phyloP scores from a whole-genome alignment of 2,113 vertebrate species.

The Lota lota region DNA sequence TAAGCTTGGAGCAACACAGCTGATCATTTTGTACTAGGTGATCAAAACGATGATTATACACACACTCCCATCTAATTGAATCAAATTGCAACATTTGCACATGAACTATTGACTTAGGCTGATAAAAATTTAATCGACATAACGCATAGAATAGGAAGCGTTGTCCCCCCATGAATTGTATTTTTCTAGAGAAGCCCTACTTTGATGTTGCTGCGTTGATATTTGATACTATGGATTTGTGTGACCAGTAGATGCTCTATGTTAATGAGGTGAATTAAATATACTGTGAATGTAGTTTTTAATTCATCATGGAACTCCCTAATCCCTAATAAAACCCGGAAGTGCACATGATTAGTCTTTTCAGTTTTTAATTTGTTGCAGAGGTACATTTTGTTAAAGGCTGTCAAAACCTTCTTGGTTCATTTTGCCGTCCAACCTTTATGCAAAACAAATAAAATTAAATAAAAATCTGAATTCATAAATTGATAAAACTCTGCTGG shows the following conservation, averaged over 20 bases:
- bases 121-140: too few relatives aligned
- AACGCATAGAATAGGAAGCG: too few relatives aligned
- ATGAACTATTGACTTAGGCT: too few relatives aligned
- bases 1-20: slow-evolving; percentile 11
- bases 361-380: neutral
- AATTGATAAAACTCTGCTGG: too few relatives aligned
- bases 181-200: slow-evolving; percentile 48
- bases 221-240: slow-evolving; percentile 41
- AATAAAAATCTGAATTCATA: neutral
- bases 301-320: slow-evolving; percentile 64
- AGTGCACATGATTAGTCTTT: slow-evolving; percentile 49
- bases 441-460: too few relatives aligned
- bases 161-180: slow-evolving; percentile 8
- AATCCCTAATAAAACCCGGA: slow-evolving; percentile 70
- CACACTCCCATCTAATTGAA: neutral
- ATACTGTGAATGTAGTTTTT: slow-evolving; percentile 62
- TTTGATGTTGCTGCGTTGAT: slow-evolving; percentile 35
- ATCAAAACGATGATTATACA: neutral
- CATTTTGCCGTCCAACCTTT: too few relatives aligned
- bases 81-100: too few relatives aligned
- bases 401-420: too few relatives aligned
- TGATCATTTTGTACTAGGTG: slow-evolving; percentile 5
- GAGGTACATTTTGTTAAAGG: slow-evolving; percentile 24
- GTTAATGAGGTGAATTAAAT: slow-evolving; percentile 51
- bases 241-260: slow-evolving; percentile 44